Evolutionary conservation across 2,113 vertebrate species (phyloP).

Genomic region (Nothoprocta pentlandii): DNA sequence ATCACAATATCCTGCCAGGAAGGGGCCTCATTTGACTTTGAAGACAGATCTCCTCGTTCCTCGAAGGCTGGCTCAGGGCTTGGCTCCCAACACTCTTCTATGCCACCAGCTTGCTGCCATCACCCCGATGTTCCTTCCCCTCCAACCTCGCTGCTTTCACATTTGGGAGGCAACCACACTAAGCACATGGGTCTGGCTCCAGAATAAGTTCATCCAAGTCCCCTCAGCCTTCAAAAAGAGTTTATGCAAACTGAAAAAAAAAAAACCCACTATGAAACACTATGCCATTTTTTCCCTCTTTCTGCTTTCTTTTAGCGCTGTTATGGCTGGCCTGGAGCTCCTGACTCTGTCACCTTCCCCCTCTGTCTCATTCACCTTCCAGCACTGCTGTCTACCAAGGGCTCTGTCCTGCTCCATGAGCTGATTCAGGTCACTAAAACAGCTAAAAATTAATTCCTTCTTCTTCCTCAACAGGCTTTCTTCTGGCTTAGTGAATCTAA

Average conservation of each 20-base stretch:
- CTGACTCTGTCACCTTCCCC: background rate
- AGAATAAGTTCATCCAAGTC: background rate
- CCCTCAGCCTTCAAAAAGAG: background rate
- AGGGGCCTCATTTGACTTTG: background rate
- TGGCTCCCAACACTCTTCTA: background rate
- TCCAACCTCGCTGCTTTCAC: background rate
- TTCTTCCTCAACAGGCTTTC: background rate
- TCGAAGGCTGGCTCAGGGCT: background rate
- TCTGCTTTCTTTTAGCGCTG: fast-evolving
- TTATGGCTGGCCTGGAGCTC: background rate
- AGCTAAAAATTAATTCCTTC: background rate
- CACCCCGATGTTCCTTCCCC: background rate
- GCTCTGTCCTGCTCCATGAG: background rate
- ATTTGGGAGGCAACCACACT: background rate
- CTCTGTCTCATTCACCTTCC: too few species aligned
- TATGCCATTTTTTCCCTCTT: background rate
- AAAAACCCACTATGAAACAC: too few species aligned
- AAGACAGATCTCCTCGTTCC: background rate
- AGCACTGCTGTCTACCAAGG: too few species aligned
- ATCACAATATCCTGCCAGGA: background rate
- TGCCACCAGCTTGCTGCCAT: background rate
- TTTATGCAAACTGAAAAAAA: background rate
- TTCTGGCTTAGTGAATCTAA: background rate
- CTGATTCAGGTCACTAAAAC: background rate
- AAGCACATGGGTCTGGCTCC: background rate